phyloP scores from a whole-genome alignment of 2,888 invertebrate genomes.

The Hypolimnas misippus region DNA sequence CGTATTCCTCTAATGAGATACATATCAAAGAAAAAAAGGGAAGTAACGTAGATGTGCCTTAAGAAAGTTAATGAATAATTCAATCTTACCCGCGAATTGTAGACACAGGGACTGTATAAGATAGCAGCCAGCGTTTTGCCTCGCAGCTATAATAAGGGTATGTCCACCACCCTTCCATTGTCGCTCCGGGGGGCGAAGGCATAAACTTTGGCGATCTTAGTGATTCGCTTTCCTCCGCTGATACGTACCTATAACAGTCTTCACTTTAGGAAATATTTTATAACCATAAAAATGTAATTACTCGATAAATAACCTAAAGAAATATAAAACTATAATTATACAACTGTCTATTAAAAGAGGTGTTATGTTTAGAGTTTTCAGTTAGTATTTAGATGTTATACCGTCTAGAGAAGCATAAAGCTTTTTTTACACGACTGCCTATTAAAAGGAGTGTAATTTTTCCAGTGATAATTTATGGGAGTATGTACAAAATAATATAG shows the following conservation, averaged over 20 bases:
- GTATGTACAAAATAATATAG: no score
- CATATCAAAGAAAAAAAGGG: not conserved
- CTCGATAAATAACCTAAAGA: no score
- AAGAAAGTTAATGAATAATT: conserved; percentile 33
- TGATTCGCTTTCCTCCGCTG: conserved; percentile 84
- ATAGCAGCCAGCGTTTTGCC: conserved; percentile 91
- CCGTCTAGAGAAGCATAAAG: no score
- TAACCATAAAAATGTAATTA: no score
- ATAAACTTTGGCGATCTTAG: conserved; percentile 88
- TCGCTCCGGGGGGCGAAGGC: conserved; percentile 85
- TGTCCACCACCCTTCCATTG: conserved; percentile 93
- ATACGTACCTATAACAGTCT: conserved; percentile 85
- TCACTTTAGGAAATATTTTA: no score
- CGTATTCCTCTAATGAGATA: not conserved
- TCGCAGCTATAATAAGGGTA: conserved; percentile 94
- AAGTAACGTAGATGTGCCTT: conserved; percentile 1
- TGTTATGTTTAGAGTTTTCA: no score
- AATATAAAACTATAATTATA: no score
- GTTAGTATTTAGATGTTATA: no score
- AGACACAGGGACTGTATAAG: conserved; percentile 89
- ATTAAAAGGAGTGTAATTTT: no score
- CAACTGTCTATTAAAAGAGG: no score
- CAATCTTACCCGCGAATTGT: conserved; percentile 66
- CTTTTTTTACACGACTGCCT: no score
- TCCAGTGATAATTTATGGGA: no score